Conservation (phyloP, 1,140 invertebrate species). For the Drosophila azteca region DNA sequence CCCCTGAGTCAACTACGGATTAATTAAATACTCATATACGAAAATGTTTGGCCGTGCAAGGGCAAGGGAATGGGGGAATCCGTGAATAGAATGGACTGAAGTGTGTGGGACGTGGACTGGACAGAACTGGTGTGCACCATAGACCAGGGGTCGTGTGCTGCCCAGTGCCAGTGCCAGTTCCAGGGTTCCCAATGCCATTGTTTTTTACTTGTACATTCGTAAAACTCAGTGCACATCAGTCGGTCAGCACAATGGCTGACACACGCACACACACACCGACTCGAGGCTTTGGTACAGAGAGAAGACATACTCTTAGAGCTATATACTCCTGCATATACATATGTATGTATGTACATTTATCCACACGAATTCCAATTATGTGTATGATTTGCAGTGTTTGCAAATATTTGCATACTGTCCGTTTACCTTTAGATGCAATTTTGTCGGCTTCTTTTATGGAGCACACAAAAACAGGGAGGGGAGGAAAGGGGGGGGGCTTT, state of each 20-base stretch:
- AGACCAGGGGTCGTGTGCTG: slow-evolving; percentile 8
- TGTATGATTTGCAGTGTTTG: slow-evolving; percentile 74
- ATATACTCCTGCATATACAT: too few species aligned
- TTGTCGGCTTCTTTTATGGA: slow-evolving; percentile 62
- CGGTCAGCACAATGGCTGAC: slow-evolving; percentile 54
- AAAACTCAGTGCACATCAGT: slow-evolving; percentile 60
- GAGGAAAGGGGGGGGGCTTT: not conserved
- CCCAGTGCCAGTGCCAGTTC: slow-evolving; percentile 2
- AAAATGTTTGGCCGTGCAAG: slow-evolving; percentile 59
- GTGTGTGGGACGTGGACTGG: slow-evolving; percentile 27
- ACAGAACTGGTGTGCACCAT: not conserved
- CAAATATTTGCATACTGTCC: slow-evolving; percentile 69
- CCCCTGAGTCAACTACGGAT: slow-evolving; percentile 76
- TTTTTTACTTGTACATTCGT: slow-evolving; percentile 45
- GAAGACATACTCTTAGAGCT: slow-evolving; percentile 10
- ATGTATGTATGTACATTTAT: slow-evolving; percentile 23
- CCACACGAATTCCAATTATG: slow-evolving; percentile 73
- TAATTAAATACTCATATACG: slow-evolving; percentile 80
- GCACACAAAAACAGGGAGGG: not conserved
- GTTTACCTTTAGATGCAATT: slow-evolving; percentile 76
- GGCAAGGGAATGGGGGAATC: slow-evolving; percentile 13
- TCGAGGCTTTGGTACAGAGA: not conserved
- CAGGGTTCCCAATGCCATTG: slow-evolving; percentile 61
- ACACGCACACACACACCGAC: slow-evolving; percentile 1
- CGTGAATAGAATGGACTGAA: slow-evolving; percentile 38